phyloP scores from a whole-genome alignment of 2,797 vertebrate species.

The Peromyscus aztecus region DNA sequence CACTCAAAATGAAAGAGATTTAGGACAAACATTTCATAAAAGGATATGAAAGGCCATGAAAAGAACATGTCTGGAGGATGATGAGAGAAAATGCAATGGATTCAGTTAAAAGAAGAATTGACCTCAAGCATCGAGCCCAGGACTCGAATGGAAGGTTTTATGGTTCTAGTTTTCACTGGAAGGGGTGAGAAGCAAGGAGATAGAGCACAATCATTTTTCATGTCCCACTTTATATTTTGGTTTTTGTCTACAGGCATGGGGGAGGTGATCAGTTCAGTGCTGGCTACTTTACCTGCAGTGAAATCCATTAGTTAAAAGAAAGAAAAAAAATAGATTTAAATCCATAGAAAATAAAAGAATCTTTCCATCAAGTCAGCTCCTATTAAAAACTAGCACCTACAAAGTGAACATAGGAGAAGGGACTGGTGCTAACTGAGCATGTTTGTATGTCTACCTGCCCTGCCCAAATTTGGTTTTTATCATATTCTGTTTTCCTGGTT shows the following conservation, averaged over 20 bases:
- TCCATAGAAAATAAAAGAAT: not conserved
- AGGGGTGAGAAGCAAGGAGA: not conserved
- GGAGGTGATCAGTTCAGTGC: not conserved
- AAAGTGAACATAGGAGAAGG: not conserved
- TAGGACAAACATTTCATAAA: constrained; percentile 86
- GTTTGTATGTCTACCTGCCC: not conserved
- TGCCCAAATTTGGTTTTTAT: not conserved
- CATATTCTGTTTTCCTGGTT: not conserved
- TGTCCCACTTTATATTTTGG: constrained; percentile 24
- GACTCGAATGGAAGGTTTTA: constrained; percentile 57
- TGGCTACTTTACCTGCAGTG: not conserved
- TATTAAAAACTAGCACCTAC: not conserved
- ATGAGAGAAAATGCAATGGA: constrained; percentile 73
- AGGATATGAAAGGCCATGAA: constrained; percentile 76
- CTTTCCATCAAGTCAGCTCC: not conserved
- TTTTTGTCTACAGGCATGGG: constrained; percentile 50
- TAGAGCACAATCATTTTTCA: constrained; percentile 49
- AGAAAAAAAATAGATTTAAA: not conserved
- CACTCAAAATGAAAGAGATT: constrained; percentile 87
- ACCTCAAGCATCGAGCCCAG: constrained; percentile 52
- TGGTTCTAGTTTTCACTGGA: constrained; percentile 49
- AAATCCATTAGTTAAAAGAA: not conserved
- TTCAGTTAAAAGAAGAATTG: constrained; percentile 76
- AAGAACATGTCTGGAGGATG: constrained; percentile 72
- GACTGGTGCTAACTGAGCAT: not conserved